These are phyloP conservation scores for Lepisosteus oculatus DNA, from an alignment of 2,113 vertebrate species.

Conservation along the genomic window DNA sequence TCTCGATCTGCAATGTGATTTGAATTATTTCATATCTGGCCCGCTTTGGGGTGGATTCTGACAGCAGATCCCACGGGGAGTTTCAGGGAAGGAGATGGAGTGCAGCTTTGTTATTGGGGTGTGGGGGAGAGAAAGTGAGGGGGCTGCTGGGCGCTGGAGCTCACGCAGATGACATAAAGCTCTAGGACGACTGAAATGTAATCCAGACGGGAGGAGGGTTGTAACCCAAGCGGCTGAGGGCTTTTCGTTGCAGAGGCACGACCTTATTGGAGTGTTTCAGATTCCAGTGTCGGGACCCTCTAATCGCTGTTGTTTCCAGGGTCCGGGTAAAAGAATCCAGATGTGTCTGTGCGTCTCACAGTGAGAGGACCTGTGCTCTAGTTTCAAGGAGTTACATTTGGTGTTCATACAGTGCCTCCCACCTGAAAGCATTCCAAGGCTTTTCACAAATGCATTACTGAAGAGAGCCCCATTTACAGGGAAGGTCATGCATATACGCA, in stretches of 20 bases:
- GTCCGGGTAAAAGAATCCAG: background rate
- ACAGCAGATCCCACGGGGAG: background rate
- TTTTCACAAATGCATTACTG: background rate
- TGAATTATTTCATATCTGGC: background rate
- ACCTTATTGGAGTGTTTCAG: slow-evolving; percentile 17
- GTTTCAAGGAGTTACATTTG: background rate
- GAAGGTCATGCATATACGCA: too few species aligned
- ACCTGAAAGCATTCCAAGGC: background rate
- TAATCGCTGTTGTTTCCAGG: background rate
- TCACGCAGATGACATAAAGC: slow-evolving; percentile 1
- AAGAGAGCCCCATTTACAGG: background rate
- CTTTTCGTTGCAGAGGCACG: background rate
- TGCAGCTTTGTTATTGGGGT: background rate
- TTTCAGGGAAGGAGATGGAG: background rate
- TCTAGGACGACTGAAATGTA: background rate
- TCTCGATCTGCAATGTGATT: slow-evolving; percentile 10
- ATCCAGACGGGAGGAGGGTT: background rate
- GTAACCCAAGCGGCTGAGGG: background rate
- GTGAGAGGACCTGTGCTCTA: background rate
- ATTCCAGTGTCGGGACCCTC: background rate
- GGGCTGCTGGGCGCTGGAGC: too few species aligned
- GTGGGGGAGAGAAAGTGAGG: too few species aligned
- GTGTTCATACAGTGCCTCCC: background rate
- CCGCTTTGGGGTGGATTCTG: slow-evolving; percentile 3
- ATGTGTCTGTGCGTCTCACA: slow-evolving; percentile 2